phyloP scores from a whole-genome alignment of 2,888 invertebrate genomes.

The Gryllus longicercus region DNA sequence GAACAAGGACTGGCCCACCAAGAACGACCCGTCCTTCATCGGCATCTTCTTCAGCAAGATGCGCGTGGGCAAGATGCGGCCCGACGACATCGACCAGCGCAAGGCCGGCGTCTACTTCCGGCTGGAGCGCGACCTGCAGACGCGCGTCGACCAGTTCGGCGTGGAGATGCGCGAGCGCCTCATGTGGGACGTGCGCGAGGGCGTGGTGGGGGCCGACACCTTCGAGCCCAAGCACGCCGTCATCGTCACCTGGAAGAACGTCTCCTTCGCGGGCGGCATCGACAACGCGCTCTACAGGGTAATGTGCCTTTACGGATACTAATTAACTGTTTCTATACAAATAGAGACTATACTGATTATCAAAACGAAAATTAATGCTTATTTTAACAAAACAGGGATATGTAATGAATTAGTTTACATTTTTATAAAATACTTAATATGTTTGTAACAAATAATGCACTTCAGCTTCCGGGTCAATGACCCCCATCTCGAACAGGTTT shows the following conservation, averaged over 20 bases:
- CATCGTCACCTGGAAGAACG: slow-evolving; percentile 93
- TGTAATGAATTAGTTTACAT: too few relatives aligned
- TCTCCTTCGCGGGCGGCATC: slow-evolving; percentile 87
- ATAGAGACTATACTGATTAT: too few relatives aligned
- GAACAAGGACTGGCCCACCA: slow-evolving; percentile 76
- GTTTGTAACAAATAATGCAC: too few relatives aligned
- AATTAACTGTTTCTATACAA: too few relatives aligned
- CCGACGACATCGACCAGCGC: slow-evolving; percentile 71
- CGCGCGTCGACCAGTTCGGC: slow-evolving; percentile 75
- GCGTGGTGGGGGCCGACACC: slow-evolving; percentile 85
- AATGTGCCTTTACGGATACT: slow-evolving; percentile 36
- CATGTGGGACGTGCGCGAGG: slow-evolving; percentile 84
- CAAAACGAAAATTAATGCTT: too few relatives aligned
- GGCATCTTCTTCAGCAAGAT: slow-evolving; percentile 91
- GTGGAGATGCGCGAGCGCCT: slow-evolving; percentile 80
- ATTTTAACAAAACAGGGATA: too few relatives aligned
- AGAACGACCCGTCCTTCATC: slow-evolving; percentile 88
- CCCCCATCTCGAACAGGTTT: too few relatives aligned
- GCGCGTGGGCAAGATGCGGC: slow-evolving; percentile 68
- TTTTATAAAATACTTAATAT: too few relatives aligned
- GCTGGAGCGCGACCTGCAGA: slow-evolving; percentile 65
- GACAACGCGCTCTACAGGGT: slow-evolving; percentile 71
- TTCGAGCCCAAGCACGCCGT: slow-evolving; percentile 89
- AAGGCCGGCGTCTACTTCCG: slow-evolving; percentile 53
- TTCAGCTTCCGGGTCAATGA: too few relatives aligned